Evolutionary conservation across 1,140 invertebrate genomes (phyloP), one percentile per base, ranked within the genome.

Genomic region (Hypothenemus hampei): DNA sequence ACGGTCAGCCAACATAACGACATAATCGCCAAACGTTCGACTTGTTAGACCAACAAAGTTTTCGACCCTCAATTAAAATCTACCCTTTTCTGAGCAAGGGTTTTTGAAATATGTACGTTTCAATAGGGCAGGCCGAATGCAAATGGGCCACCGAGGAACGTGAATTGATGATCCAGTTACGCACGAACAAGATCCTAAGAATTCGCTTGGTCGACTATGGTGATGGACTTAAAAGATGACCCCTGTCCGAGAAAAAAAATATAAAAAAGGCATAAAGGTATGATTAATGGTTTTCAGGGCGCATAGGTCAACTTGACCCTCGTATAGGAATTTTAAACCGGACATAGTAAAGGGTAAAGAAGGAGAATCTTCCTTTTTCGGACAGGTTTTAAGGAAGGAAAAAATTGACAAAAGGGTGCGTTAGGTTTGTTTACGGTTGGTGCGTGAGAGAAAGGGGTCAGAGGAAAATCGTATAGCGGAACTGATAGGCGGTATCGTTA

Each of bases 231-330:
- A 18, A 36, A 16, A 53, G 50, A 53, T 53, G 50, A 53, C 50
- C 50, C 50, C 50, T 53, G 50, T 53, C 50, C 50, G 50, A 53
- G 31, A 22, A 53, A 44, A 53, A 44, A 53, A 53, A 23, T 36
- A 35, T 44, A 53, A 53, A 53, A 53, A 51, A 21, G 31, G 44
- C 53, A 56, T 56, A 56, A 56, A 56, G 44, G 53, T 47, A 56
- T 56, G 53, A 56, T 56, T 56, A 56, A 56, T 56, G 53, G 53
- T 56, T 56, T 56, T 47, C 36, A 29, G 53, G 45, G 53, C 45
- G 33, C 23, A 37, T 24, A 56, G 53, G 53, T 56, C 53, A 48
- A 37, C 44, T 40, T 35, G 37, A 56, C 53, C 53, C 53, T 56
- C 29, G 16, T 21, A 13, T 31, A 44, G 50, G 26, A 24, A 44